These are phyloP conservation scores for Machimus rusticus DNA, from an alignment of 2,888 invertebrate genomes.

Conservation along the genomic window DNA sequence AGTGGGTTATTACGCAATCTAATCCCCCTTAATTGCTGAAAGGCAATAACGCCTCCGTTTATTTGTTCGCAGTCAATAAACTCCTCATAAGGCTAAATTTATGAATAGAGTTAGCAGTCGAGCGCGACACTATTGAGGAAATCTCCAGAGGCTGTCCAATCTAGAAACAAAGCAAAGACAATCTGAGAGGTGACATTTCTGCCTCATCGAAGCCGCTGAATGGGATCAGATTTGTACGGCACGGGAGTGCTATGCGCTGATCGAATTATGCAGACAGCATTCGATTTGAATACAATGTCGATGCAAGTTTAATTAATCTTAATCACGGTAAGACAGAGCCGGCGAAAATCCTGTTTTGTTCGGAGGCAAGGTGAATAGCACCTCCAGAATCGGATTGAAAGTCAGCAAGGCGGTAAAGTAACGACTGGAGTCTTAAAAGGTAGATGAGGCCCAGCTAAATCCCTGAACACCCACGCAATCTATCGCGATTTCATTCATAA, in stretches of 20 bases:
- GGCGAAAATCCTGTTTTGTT: not conserved
- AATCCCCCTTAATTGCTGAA: not conserved
- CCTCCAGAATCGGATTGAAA: not conserved
- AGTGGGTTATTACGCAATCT: not conserved
- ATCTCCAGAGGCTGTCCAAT: not conserved
- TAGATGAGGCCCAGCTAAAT: not conserved
- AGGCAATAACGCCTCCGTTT: not conserved
- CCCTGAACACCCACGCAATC: not conserved
- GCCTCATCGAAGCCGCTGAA: not conserved
- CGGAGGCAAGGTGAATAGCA: not conserved
- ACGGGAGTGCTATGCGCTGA: not conserved
- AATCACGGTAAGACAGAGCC: not conserved
- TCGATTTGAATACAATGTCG: not conserved
- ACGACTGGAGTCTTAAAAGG: not conserved
- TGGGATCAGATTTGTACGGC: not conserved
- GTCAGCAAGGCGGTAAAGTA: not conserved
- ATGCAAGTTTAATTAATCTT: not conserved
- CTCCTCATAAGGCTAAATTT: not conserved
- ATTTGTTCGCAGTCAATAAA: not conserved
- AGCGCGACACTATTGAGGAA: not conserved
- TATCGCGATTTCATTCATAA: not conserved
- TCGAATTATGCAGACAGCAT: not conserved
- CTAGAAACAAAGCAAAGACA: not conserved
- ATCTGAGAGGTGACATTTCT: not conserved
- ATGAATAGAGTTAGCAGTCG: not conserved